Conservation (phyloP, 2,113 vertebrate species). For the Psettodes erumei region DNA sequence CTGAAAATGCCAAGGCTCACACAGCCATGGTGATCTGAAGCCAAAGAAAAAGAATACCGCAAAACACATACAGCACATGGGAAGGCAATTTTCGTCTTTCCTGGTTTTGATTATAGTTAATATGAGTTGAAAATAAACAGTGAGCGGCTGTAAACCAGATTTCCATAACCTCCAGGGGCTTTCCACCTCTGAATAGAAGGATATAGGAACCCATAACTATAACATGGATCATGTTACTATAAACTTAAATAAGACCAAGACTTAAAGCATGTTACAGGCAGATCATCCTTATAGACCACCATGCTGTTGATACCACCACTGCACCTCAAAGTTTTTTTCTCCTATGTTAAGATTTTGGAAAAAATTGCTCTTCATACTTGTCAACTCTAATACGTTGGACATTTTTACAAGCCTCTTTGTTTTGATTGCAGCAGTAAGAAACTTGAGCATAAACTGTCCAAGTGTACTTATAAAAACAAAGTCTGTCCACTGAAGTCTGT, state of each 20-base stretch:
- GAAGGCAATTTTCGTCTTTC: slow-evolving; percentile 2
- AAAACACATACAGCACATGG: slow-evolving; percentile 18
- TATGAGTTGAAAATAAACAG: slow-evolving; percentile 60
- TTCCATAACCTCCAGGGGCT: slow-evolving; percentile 54
- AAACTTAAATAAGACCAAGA: slow-evolving; percentile 45
- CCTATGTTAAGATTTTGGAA: slow-evolving; percentile 14
- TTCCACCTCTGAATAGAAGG: slow-evolving; percentile 49
- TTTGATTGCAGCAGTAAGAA: slow-evolving; percentile 34
- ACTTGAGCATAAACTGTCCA: slow-evolving; percentile 9
- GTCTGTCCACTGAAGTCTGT: slow-evolving; percentile 1
- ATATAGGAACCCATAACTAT: slow-evolving; percentile 57
- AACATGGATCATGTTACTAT: slow-evolving; percentile 56
- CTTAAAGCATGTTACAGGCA: slow-evolving; percentile 40
- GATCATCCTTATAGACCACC: slow-evolving; percentile 49
- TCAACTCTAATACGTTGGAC: slow-evolving; percentile 37
- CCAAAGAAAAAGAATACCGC: slow-evolving; percentile 49
- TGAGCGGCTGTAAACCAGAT: slow-evolving; percentile 41
- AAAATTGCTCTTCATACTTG: slow-evolving; percentile 37
- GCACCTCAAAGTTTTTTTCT: slow-evolving; percentile 19
- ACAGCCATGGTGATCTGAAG: slow-evolving; percentile 16
- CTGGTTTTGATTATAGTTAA: slow-evolving; percentile 64
- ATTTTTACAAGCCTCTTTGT: slow-evolving; percentile 42
- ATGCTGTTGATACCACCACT: slow-evolving; percentile 16
- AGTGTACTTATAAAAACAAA: slow-evolving; percentile 35
- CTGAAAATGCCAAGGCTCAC: slow-evolving; percentile 49